These are phyloP conservation scores for Ariopsis seemanni DNA, from an alignment of 2,113 vertebrate genomes.

Conservation along the genomic window DNA sequence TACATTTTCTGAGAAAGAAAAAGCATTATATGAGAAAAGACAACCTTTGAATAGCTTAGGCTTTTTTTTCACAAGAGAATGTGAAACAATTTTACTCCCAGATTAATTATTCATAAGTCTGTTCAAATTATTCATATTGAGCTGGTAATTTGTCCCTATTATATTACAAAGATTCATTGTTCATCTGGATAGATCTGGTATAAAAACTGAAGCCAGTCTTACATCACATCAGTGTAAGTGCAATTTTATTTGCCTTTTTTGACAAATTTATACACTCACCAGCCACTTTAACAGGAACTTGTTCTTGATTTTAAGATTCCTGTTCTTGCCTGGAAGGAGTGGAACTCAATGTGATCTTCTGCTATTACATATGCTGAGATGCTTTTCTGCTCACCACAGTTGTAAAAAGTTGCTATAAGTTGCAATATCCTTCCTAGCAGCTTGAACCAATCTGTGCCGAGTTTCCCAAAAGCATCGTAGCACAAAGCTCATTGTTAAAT, in stretches of 20 bases:
- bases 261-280: background rate
- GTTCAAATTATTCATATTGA: background rate
- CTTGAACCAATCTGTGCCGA: too few species aligned
- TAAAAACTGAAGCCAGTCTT: background rate
- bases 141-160: background rate
- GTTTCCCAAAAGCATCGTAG: too few species aligned
- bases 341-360: too few species aligned
- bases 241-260: background rate
- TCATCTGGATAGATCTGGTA: background rate
- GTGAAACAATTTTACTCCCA: background rate
- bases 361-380: too few species aligned
- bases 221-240: background rate
- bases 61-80: background rate
- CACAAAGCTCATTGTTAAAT: too few species aligned
- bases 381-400: too few species aligned
- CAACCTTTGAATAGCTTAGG: background rate
- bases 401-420: too few species aligned
- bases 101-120: background rate
- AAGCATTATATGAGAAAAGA: background rate
- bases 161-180: background rate
- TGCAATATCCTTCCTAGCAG: too few species aligned
- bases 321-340: too few species aligned
- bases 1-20: background rate
- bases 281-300: too few species aligned
- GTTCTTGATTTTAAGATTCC: too few species aligned